These are phyloP conservation scores for Xestia sexstrigata DNA, from an alignment of 2,888 invertebrate species.

Conservation along the genomic window DNA sequence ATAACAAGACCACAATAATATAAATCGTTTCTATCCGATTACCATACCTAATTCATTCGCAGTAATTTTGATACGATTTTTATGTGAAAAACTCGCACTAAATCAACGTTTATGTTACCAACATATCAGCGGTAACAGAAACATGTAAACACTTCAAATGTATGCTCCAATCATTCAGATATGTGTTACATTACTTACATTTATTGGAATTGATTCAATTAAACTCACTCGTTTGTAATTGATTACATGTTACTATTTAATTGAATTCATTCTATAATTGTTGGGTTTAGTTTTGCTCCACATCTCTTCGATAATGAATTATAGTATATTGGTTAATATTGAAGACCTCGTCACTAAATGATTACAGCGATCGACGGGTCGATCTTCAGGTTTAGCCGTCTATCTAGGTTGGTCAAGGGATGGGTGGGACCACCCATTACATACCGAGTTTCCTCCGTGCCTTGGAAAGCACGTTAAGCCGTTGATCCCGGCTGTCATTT, in stretches of 20 bases:
- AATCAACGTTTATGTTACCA: background rate
- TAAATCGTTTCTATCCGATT: background rate
- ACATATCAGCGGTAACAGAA: background rate
- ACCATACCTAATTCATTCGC: background rate
- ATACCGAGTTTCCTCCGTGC: no score
- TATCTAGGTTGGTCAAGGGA: no score
- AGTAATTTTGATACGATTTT: background rate
- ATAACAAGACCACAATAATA: background rate
- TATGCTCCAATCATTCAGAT: constrained; percentile 18
- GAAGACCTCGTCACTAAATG: no score
- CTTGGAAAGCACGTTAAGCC: no score
- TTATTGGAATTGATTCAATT: constrained; percentile 21
- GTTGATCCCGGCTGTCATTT: no score
- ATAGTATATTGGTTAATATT: no score
- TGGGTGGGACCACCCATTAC: no score
- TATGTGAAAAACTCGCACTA: background rate
- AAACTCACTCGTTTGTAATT: constrained; percentile 11
- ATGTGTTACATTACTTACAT: constrained; percentile 8
- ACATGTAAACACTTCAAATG: background rate
- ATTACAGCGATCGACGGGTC: no score
- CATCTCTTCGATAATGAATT: no score
- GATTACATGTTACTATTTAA: background rate
- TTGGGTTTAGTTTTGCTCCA: no score
- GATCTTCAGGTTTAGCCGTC: no score
- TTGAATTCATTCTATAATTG: background rate